These are phyloP conservation scores for Luperina testacea DNA, from an alignment of 2,888 invertebrate species.

Conservation along the genomic window DNA sequence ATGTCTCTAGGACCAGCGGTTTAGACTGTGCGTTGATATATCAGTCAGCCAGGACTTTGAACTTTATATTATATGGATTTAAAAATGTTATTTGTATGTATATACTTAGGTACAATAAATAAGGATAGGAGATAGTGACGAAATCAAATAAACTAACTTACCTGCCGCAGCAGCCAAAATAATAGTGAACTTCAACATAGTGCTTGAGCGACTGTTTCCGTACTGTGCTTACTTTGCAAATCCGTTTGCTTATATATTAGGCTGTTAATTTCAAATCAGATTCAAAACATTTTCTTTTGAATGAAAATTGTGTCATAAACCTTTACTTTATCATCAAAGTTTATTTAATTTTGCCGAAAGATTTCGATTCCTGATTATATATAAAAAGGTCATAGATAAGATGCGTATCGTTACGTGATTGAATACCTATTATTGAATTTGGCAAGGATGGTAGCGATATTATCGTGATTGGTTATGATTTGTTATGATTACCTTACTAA, in stretches of 20 bases:
- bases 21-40: too few relatives aligned
- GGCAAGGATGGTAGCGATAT: conserved; percentile 14
- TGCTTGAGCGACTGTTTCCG: conserved; percentile 9
- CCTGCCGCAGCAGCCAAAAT: conserved; percentile 60
- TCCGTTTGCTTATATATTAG: conserved; percentile 53
- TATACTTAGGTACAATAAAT: neutral
- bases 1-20: too few relatives aligned
- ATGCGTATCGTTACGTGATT: conserved; percentile 36
- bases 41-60: too few relatives aligned
- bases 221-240: conserved; percentile 19
- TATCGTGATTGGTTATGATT: neutral
- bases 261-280: conserved; percentile 1
- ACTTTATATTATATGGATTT: too few relatives aligned
- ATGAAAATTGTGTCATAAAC: neutral
- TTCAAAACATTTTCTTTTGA: neutral
- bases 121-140: neutral
- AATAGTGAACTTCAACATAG: conserved; percentile 60
- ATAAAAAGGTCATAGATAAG: conserved; percentile 51
- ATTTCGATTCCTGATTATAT: conserved; percentile 9
- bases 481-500: neutral
- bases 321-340: conserved; percentile 50
- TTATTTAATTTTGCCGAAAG: conserved; percentile 45
- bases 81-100: too few relatives aligned
- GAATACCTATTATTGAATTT: conserved; percentile 10
- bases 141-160: conserved; percentile 49